Base-by-base conservation (phyloP, 1,140 invertebrate species). In the Drosophila lacertosa region DNA sequence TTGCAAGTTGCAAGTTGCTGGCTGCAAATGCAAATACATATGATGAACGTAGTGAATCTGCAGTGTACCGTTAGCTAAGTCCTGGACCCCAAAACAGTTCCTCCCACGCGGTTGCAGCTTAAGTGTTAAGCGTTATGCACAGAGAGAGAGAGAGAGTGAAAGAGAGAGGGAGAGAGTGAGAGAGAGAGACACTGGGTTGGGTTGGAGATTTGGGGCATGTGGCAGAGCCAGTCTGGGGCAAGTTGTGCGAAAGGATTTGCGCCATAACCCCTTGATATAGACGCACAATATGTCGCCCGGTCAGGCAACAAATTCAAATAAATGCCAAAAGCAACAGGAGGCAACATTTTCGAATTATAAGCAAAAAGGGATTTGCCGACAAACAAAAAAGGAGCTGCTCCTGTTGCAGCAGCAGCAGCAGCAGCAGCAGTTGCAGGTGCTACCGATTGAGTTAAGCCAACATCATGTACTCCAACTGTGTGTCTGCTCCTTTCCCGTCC, bases 91-190 rank as follows among this genome's bases (percentile, higher is more conserved):
- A n/a, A n/a, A n/a, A n/a, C n/a, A n/a, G n/a, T n/a, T n/a, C n/a
- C n/a, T n/a, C n/a, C n/a, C n/a, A n/a, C 68, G 55, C 60, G 76
- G 77, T 70, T 59, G 72, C 68, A 84, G 88, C 88, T 90, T 90
- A 90, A 89, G 80, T 90, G 77, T 90, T 90, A 90, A 89, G 80
- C 80, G 81, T 89, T 89, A 75, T 75, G 74, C 82, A 88, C 70
- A 84, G 77, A 72, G 35, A 68, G 54, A 62, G 59, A 32, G 15
- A 20, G 13, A 13, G 16, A 2, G 3, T 4, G 16, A 51, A 18
- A 66, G 67, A 42, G 32, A 11, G 20, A 33, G 29, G n/a, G 11
- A 7, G 35, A 32, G 32, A 50, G 51, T 0, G 15, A n/a, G 11
- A 11, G 20, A 44, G 4, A 26, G 9, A n/a, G n/a, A n/a, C n/a